Conservation (phyloP, 2,797 vertebrate species). For the Muraenolepis orangiensis region DNA sequence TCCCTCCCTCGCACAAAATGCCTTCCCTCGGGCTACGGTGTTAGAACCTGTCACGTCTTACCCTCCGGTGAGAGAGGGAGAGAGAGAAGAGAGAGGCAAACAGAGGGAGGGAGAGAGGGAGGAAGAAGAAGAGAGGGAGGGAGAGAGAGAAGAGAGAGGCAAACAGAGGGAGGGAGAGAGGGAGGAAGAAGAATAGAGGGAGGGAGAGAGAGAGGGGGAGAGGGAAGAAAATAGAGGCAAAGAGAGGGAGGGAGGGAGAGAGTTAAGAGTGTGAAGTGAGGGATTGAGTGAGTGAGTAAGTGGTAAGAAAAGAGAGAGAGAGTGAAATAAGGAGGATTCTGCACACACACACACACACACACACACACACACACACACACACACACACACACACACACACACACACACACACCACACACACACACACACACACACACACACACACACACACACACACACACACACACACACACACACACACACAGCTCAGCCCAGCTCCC, state of each 20-base stretch:
- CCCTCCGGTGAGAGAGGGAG: constrained; percentile 12
- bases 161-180: no score
- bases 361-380: no score
- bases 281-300: constrained; percentile 1
- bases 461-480: no score
- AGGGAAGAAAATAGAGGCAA: not conserved
- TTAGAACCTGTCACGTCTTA: constrained; percentile 53
- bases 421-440: not conserved
- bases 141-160: no score
- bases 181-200: no score
- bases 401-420: not conserved
- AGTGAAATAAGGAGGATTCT: no score
- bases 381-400: not conserved
- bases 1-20: constrained; percentile 51
- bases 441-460: not conserved
- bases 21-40: constrained; percentile 54
- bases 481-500: not conserved
- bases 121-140: not conserved
- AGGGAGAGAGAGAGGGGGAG: not conserved
- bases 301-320: not conserved
- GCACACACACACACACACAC: no score
- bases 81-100: not conserved
- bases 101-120: not conserved
- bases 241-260: not conserved
- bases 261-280: no score